Percentiles rank a stretch among this genome's conserved stretches.
phyloP scores from a whole-genome alignment of 2,797 vertebrate genomes.

The Propithecus deckenii region DNA sequence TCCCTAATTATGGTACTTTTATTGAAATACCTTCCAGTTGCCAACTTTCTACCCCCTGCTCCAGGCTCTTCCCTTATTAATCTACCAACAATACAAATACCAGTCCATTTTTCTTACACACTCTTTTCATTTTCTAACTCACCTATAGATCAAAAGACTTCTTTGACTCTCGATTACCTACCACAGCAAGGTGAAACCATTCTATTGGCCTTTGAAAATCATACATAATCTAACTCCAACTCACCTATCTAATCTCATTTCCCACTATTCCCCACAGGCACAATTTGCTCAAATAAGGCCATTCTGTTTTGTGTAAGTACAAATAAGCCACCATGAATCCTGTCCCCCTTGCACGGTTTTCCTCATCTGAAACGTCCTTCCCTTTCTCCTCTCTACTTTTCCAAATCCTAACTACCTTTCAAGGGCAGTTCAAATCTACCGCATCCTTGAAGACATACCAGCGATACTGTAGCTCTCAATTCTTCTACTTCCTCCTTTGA shows the following conservation, averaged over 20 bases:
- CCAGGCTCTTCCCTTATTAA: neutral
- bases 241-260: neutral
- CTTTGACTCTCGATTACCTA: neutral
- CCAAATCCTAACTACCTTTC: neutral
- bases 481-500: neutral
- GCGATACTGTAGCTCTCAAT: neutral
- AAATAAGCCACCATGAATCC: neutral
- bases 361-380: neutral
- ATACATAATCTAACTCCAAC: neutral
- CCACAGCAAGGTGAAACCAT: neutral
- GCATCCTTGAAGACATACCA: neutral
- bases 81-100: neutral
- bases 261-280: neutral
- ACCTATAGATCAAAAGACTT: neutral
- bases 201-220: neutral
- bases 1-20: neutral
- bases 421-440: neutral
- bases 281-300: neutral
- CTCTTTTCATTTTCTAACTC: conserved; percentile 6
- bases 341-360: neutral
- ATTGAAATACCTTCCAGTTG: neutral
- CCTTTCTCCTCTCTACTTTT: neutral
- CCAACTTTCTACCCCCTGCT: neutral
- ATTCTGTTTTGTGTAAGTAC: neutral
- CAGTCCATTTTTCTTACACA: neutral